These are phyloP conservation scores for Chloroceryle inda DNA, from an alignment of 2,797 vertebrate species.

Conservation along the genomic window DNA sequence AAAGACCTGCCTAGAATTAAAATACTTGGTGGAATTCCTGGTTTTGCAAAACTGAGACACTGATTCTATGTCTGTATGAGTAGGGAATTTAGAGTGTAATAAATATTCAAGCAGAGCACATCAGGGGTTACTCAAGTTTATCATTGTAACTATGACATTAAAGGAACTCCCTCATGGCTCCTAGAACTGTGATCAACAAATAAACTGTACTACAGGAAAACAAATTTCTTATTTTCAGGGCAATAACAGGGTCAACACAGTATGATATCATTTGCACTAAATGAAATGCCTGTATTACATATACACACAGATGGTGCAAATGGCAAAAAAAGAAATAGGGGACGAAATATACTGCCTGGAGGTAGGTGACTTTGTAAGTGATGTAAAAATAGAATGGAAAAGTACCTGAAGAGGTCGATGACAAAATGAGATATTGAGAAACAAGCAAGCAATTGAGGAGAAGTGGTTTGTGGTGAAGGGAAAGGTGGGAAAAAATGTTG, in stretches of 20 bases:
- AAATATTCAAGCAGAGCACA: not conserved
- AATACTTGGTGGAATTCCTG: not conserved
- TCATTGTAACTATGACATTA: not conserved
- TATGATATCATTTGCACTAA: not conserved
- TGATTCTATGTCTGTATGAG: not conserved
- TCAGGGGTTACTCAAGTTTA: not conserved
- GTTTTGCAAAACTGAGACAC: not conserved
- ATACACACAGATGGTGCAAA: conserved; percentile 35
- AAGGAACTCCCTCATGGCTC: not conserved
- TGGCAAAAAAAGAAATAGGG: not conserved
- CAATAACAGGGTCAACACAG: not conserved
- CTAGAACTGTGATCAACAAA: conserved; percentile 35
- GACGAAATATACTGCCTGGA: conserved; percentile 18
- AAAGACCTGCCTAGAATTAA: conserved; percentile 17
- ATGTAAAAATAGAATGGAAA: conserved; percentile 3
- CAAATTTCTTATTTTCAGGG: conserved; percentile 32
- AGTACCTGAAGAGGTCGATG: not conserved
- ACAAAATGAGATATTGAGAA: not conserved
- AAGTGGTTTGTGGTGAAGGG: not conserved
- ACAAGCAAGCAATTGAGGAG: not conserved
- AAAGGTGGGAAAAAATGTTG: not conserved
- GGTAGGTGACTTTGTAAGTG: conserved; percentile 42
- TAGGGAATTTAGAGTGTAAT: not conserved
- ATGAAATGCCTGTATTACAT: not conserved
- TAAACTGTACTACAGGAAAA: not conserved